Evolutionary conservation across 2,113 vertebrate species (phyloP).

Genomic region (Corydoras maculifer): DNA sequence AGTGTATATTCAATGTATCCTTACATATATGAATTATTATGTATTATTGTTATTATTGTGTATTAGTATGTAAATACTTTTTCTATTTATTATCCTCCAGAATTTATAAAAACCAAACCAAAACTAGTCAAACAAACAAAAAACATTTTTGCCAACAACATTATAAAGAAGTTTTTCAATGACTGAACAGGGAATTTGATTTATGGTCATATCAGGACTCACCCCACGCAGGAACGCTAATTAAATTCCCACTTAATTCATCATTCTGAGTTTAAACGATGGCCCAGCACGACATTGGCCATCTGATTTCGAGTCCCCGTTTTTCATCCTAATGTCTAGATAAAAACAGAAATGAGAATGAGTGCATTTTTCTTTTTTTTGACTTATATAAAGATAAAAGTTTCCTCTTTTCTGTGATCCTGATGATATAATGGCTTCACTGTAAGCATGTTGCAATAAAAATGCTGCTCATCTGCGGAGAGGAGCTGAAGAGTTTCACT

Average conservation of each 20-base stretch:
- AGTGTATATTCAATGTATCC: no score
- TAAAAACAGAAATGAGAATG: conserved; percentile 12
- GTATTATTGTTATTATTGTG: no score
- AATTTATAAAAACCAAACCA: no score
- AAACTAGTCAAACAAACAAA: no score
- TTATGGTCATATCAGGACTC: conserved; percentile 31
- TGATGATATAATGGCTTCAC: conserved; percentile 20
- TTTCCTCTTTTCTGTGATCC: conserved; percentile 2
- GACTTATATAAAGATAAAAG: conserved; percentile 6
- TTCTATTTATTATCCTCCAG: no score
- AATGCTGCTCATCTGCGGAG: conserved; percentile 51
- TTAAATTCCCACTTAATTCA: conserved; percentile 35
- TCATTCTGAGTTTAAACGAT: conserved; percentile 25
- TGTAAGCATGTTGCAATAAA: conserved; percentile 43
- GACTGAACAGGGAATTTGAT: conserved; percentile 29
- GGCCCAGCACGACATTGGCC: conserved; percentile 3
- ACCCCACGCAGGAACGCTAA: conserved; percentile 27
- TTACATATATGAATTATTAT: no score
- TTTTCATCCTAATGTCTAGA: not conserved
- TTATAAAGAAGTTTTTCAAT: conserved; percentile 6
- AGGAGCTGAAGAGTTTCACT: conserved; percentile 65
- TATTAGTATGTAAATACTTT: no score
- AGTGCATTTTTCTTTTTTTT: not conserved
- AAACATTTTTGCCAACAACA: no score
- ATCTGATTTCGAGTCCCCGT: not conserved